These are phyloP conservation scores for Junonia oenone DNA, from an alignment of 2,888 invertebrate genomes.

Conservation along the genomic window DNA sequence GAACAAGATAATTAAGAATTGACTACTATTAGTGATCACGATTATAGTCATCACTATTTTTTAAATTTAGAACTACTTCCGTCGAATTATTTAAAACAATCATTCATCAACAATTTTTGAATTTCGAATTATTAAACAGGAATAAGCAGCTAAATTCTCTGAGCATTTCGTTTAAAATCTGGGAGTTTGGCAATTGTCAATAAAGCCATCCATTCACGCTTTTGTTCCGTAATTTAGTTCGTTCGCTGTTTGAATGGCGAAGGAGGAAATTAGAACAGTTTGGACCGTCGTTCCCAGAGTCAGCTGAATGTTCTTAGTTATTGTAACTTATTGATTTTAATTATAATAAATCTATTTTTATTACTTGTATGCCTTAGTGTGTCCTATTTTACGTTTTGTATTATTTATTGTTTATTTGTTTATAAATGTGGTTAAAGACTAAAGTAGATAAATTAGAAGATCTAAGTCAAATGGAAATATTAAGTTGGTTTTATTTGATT, in stretches of 20 bases:
- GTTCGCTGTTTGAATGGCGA: slow-evolving; percentile 18
- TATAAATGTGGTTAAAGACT: no score
- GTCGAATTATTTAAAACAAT: no score
- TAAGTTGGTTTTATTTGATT: no score
- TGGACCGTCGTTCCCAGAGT: slow-evolving; percentile 11
- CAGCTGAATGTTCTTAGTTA: slow-evolving; percentile 3
- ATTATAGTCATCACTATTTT: no score
- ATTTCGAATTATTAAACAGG: background rate
- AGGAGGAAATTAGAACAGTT: slow-evolving; percentile 25
- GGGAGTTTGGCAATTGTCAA: slow-evolving; percentile 22
- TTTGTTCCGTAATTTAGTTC: slow-evolving; percentile 20
- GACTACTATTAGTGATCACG: no score
- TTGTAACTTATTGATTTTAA: slow-evolving; percentile 1
- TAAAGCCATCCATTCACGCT: slow-evolving; percentile 22
- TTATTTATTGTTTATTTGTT: no score
- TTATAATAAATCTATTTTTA: background rate
- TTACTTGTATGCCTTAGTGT: background rate
- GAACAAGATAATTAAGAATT: no score
- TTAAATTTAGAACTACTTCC: no score
- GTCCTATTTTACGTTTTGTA: no score
- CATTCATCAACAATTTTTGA: background rate
- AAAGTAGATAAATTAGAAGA: no score
- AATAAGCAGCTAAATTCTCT: background rate
- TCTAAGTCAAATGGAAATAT: no score
- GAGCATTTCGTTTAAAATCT: slow-evolving; percentile 5